Percentiles rank a stretch among this genome's conserved stretches.
Evolutionary conservation across 1,140 invertebrate genomes (phyloP).

Genomic region (Temnothorax longispinosus): DNA sequence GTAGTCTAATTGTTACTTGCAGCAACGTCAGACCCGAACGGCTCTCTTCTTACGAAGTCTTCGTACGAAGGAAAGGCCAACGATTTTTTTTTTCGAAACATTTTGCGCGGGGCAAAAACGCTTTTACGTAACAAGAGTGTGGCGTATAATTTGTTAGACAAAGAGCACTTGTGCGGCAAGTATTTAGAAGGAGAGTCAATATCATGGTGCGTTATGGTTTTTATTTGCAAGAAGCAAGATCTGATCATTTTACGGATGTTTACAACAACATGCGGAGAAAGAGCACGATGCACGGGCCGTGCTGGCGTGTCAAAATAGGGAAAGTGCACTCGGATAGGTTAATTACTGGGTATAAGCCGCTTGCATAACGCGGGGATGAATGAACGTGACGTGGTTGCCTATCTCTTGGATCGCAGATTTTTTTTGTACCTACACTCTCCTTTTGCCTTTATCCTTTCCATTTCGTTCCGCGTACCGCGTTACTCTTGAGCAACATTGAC

Average conservation of each 20-base stretch:
- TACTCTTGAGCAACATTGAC: neutral
- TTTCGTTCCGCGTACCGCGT: constrained; percentile 7
- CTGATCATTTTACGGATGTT: constrained; percentile 34
- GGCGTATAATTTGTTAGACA: neutral
- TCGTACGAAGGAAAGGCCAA: neutral
- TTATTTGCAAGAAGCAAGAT: neutral
- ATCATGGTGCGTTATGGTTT: constrained; percentile 13
- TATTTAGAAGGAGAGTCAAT: constrained; percentile 20
- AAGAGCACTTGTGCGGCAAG: neutral
- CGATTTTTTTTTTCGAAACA: neutral
- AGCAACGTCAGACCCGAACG: neutral
- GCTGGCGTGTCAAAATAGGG: constrained; percentile 57
- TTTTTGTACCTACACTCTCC: neutral
- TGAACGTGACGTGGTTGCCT: constrained; percentile 38
- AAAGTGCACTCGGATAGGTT: constrained; percentile 40
- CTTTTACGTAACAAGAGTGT: constrained; percentile 23
- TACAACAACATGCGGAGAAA: neutral
- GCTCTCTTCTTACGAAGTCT: neutral
- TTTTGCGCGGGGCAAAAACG: constrained; percentile 6
- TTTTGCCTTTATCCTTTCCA: constrained; percentile 21
- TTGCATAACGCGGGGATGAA: constrained; percentile 49
- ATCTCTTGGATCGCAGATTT: constrained; percentile 28
- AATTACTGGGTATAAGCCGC: constrained; percentile 32
- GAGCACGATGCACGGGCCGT: neutral
- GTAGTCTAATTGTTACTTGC: neutral